Evolutionary conservation across 2,113 vertebrate species (phyloP).

Genomic region (Oryzias woworae): DNA sequence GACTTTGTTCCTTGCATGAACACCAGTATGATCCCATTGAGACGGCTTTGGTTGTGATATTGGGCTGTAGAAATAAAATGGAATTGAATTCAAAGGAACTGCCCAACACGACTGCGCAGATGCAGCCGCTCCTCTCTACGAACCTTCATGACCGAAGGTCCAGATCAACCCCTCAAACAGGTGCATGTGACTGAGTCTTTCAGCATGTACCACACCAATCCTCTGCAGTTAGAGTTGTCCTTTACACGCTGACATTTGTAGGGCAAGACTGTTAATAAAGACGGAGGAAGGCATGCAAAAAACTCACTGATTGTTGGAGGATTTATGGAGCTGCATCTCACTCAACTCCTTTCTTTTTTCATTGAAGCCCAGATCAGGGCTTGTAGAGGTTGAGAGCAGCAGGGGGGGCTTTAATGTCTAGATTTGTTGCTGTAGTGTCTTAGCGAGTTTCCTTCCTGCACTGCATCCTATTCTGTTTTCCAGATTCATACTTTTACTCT

Average conservation of each 20-base stretch:
- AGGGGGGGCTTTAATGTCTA: constrained; percentile 14
- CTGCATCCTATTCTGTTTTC: constrained; percentile 7
- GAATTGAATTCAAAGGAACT: too few species aligned
- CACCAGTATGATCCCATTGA: too few species aligned
- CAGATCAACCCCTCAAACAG: too few species aligned
- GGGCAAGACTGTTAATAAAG: constrained; percentile 52
- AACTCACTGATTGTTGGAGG: constrained; percentile 44
- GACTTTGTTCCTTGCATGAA: too few species aligned
- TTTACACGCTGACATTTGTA: constrained; percentile 49
- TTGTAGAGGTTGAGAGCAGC: constrained; percentile 25
- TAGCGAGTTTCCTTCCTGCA: constrained; percentile 23
- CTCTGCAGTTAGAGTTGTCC: constrained; percentile 14
- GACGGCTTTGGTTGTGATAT: too few species aligned
- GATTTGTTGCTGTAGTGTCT: constrained; percentile 9
- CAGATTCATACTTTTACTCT: not conserved
- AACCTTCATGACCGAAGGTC: too few species aligned
- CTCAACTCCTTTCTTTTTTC: constrained; percentile 26
- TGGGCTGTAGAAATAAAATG: too few species aligned
- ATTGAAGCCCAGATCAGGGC: constrained; percentile 21
- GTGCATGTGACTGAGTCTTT: too few species aligned
- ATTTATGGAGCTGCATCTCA: constrained; percentile 48
- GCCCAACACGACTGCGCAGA: too few species aligned
- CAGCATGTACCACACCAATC: constrained; percentile 5
- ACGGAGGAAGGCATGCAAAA: constrained; percentile 35
- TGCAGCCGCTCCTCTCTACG: too few species aligned